phyloP scores from a whole-genome alignment of 2,113 vertebrate genomes.

The Solea senegalensis region DNA sequence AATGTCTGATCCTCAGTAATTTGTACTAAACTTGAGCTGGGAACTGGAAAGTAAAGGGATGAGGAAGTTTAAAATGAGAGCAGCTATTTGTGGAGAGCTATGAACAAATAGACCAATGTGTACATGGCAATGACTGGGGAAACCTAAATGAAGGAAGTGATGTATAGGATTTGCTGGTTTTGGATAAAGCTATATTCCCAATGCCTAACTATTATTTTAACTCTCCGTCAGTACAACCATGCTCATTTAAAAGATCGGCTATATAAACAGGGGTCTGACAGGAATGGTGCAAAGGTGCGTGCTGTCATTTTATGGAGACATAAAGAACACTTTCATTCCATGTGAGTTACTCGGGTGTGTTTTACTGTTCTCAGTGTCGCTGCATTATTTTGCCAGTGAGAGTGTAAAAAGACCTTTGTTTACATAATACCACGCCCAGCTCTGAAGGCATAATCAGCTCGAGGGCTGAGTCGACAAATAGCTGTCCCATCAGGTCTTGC shows the following conservation, averaged over 20 bases:
- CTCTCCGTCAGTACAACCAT: not conserved
- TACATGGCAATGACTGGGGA: too few relatives aligned
- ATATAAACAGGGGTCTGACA: not conserved
- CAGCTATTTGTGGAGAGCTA: too few relatives aligned
- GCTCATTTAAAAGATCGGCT: not conserved
- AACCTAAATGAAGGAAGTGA: too few relatives aligned
- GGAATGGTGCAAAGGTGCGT: not conserved
- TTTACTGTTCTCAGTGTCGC: not conserved
- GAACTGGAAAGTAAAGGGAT: too few relatives aligned
- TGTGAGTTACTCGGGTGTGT: not conserved
- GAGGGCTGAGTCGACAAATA: constrained; percentile 23
- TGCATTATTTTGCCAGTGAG: not conserved
- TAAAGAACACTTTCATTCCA: not conserved
- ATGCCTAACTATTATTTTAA: not conserved
- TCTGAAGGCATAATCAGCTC: constrained; percentile 6
- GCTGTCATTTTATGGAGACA: not conserved
- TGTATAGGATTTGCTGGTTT: not conserved
- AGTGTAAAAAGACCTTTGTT: constrained; percentile 12
- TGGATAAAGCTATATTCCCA: not conserved
- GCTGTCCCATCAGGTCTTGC: constrained; percentile 7
- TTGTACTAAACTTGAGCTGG: too few relatives aligned
- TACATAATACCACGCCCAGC: constrained; percentile 29
- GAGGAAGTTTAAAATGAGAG: too few relatives aligned
- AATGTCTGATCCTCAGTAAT: too few relatives aligned
- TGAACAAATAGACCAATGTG: too few relatives aligned